phyloP scores from a whole-genome alignment of 2,888 invertebrate species.

The Papilio demoleus region DNA sequence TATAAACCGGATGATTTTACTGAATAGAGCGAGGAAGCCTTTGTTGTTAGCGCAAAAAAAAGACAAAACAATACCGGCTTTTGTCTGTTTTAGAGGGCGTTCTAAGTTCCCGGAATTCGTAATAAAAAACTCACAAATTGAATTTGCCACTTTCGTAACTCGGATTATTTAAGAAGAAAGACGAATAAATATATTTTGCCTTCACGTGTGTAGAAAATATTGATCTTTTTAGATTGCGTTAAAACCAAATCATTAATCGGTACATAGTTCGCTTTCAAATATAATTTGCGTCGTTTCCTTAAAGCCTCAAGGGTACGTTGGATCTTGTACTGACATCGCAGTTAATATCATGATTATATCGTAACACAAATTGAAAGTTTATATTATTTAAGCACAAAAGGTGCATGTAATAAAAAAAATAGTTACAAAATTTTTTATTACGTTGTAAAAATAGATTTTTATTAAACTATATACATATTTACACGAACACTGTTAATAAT shows the following conservation, averaged over 20 bases:
- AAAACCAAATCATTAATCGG: slow-evolving; percentile 32
- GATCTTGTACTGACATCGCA: slow-evolving; percentile 25
- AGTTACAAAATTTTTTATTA: too few species aligned
- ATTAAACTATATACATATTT: too few species aligned
- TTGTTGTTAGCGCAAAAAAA: slow-evolving; percentile 36
- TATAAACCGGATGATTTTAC: slow-evolving; percentile 37
- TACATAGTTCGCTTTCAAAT: slow-evolving; percentile 35
- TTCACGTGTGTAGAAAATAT: slow-evolving; percentile 30
- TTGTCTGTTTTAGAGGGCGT: slow-evolving; percentile 40
- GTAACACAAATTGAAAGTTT: neutral
- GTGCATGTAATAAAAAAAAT: too few species aligned
- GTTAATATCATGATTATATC: slow-evolving; percentile 26
- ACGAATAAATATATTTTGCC: slow-evolving; percentile 31
- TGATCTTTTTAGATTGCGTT: slow-evolving; percentile 37
- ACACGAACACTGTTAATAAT: too few species aligned
- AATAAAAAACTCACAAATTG: slow-evolving; percentile 40
- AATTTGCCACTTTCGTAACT: slow-evolving; percentile 39
- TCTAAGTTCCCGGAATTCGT: slow-evolving; percentile 40
- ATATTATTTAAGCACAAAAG: too few species aligned
- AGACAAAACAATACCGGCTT: slow-evolving; percentile 41
- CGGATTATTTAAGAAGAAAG: slow-evolving; percentile 35
- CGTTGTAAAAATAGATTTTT: too few species aligned
- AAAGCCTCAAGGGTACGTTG: slow-evolving; percentile 31
- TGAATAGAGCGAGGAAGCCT: slow-evolving; percentile 39
- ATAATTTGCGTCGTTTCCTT: slow-evolving; percentile 35